Evolutionary conservation across 2,888 invertebrate species (phyloP), one percentile per base, ranked within the genome.

Genomic region (Dryococelus australis): DNA sequence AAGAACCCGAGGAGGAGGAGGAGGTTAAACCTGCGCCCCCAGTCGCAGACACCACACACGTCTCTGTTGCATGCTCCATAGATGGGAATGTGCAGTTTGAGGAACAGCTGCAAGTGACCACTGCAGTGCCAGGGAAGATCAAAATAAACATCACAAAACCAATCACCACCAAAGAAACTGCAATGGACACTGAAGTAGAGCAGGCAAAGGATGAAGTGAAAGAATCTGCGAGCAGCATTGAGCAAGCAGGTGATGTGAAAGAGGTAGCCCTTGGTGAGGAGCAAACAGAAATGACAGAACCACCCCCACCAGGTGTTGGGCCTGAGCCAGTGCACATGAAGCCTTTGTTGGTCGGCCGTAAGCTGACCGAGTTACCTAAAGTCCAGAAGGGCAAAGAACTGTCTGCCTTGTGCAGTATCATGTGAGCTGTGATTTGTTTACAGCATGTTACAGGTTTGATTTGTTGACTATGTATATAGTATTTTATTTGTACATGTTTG

Each of bases 321-420:
- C 94, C 95, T 89, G 90, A 90, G 85, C 88, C 90, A n/a, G 88
- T 89, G 65, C 89, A 92, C 53, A 90, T 95, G 83, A 97, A 97
- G 92, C 95, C 96, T 0, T 92, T 94, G 13, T 92, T 97, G 80
- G 93, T 94, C 89, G 95, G 95, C 86, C 93, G 95, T 81, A 94
- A 94, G 89, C 93, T 98, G 86, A 95, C 95, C 89, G 94, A 95
- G 90, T 94, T 96, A 90, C 96, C 97, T 5, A 95, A 96, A 0
- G 94, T 96, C 83, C 93, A 94, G 88, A 96, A 95, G 91, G 98
- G 97, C 51, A 94, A 94, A 88, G 98, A 98, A 91, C 94, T 97
- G 28, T 97, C 98, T 0, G 98, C 97, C 51, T 93, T 98, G 90
- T 98, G 98, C 93, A 96, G 96, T 86, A 96, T 98, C 90, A 97